A percentile compares a stretch with the other conserved stretches of the same genome.
Evolutionary conservation across 2,888 invertebrate genomes (phyloP).

Genomic region (Thumatha senex): DNA sequence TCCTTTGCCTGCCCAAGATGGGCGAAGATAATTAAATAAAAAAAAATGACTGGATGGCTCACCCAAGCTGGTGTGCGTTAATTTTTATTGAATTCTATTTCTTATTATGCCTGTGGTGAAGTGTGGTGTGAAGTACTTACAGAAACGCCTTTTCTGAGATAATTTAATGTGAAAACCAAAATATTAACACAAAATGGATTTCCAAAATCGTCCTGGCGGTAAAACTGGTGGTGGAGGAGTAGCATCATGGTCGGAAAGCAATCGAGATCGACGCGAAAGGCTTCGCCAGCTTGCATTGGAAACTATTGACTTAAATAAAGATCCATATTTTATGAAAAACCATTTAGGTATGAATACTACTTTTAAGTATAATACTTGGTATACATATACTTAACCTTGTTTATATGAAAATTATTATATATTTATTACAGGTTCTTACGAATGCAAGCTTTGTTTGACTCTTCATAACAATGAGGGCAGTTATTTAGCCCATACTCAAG

Average conservation of each 20-base stretch:
- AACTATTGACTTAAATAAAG: constrained; percentile 99
- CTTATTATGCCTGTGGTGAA: too few species aligned
- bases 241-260: constrained; percentile 99
- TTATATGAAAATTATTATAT: not conserved
- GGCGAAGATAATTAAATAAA: too few species aligned
- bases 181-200: constrained; percentile 89
- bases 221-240: constrained; percentile 99
- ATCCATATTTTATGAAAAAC: constrained; percentile 99
- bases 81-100: too few species aligned
- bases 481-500: constrained; percentile 99
- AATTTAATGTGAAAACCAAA: not conserved
- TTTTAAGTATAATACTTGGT: not conserved
- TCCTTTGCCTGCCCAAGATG: too few species aligned
- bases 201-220: constrained; percentile 99
- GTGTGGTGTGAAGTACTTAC: too few species aligned
- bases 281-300: constrained; percentile 98
- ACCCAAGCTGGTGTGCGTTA: too few species aligned
- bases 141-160: too few species aligned
- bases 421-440: constrained; percentile 90
- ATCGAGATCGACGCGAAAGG: constrained; percentile 97
- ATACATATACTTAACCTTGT: constrained; percentile 15
- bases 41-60: too few species aligned
- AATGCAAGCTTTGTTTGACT: constrained; percentile 99
- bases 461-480: constrained; percentile 99
- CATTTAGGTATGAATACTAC: constrained; percentile 88